Base-by-base conservation (phyloP, 2,797 vertebrate species). In the Muscicapa comitata region DNA sequence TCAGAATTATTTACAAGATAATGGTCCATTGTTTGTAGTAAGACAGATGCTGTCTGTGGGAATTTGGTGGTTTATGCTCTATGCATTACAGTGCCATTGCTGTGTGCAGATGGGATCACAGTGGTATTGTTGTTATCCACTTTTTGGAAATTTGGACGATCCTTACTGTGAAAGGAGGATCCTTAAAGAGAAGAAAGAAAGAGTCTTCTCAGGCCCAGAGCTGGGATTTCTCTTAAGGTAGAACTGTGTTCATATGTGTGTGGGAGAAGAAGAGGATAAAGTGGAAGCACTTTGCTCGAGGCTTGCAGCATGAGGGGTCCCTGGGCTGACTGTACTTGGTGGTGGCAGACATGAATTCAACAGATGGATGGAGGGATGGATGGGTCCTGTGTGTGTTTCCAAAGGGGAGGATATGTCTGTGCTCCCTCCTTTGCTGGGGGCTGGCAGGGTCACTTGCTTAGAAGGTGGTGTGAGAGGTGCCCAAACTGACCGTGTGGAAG, bases 1-100 rank as follows among this genome's bases (percentile, higher is more conserved):
- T 98, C 98, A 98, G 97, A 98, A 98, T 98, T 98, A 98, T 98
- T 98, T 98, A 98, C 98, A 98, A 98, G 98, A 98, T 98, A 98
- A 98, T 98, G 97, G 97, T 97, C 97, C 98, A 98, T 98, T 98
- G 98, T 98, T 98, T 98, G 98, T 96, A 97, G 96, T 97, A 95
- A 98, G 97, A 97, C 98, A 98, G 98, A 98, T 98, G 98, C 97
- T 97, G 97, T 98, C 98, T 98, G 97, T 98, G 96, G 98, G 98
- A 98, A 98, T 97, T 98, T 97, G 94, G 98, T 97, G 96, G 90
- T 98, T 98, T 98, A 97, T 98, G 97, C 96, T 97, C 95, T 88
- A 78, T 95, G 96, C 97, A 90, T 96, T 94, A 96, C 93, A 95
- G 94, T 96, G 96, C 96, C 98, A 97, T 97, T 88, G 53, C 93